Evolutionary conservation across 1,140 invertebrate genomes (phyloP).

Genomic region (Solenopsis fugax): DNA sequence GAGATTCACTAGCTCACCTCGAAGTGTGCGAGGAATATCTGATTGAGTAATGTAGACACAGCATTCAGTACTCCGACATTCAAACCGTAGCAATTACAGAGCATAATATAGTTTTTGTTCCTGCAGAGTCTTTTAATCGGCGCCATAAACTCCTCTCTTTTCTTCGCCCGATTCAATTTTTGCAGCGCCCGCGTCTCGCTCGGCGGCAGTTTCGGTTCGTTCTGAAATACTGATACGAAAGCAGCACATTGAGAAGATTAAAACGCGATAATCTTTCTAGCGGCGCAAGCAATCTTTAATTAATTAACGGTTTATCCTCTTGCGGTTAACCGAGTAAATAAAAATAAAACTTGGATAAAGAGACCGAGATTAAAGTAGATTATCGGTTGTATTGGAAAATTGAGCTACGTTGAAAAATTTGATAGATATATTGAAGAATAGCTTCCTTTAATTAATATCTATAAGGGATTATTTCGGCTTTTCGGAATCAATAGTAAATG

Average conservation of each 20-base stretch:
- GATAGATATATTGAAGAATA: neutral
- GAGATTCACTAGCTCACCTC: constrained; percentile 85
- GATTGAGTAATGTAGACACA: constrained; percentile 90
- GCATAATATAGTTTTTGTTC: constrained; percentile 88
- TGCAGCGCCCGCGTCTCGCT: constrained; percentile 87
- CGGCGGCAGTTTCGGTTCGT: constrained; percentile 88
- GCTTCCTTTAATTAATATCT: constrained; percentile 3
- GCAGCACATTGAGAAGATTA: constrained; percentile 46
- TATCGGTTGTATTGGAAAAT: constrained; percentile 34
- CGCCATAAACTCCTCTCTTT: constrained; percentile 71
- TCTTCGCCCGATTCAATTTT: constrained; percentile 71
- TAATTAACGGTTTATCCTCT: constrained; percentile 40
- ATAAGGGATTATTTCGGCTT: neutral
- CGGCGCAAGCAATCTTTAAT: constrained; percentile 31
- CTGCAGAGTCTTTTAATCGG: constrained; percentile 85
- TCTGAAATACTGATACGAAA: constrained; percentile 87
- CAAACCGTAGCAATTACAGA: constrained; percentile 90
- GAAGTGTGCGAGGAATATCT: constrained; percentile 89
- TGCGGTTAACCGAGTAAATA: neutral
- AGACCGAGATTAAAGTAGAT: constrained; percentile 26
- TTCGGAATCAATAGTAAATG: neutral
- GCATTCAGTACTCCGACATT: constrained; percentile 91
- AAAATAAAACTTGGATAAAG: constrained; percentile 20
- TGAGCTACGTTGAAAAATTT: constrained; percentile 24
- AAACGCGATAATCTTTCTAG: constrained; percentile 28